Conservation (phyloP, 1,140 invertebrate species). For the Monomorium pharaonis region DNA sequence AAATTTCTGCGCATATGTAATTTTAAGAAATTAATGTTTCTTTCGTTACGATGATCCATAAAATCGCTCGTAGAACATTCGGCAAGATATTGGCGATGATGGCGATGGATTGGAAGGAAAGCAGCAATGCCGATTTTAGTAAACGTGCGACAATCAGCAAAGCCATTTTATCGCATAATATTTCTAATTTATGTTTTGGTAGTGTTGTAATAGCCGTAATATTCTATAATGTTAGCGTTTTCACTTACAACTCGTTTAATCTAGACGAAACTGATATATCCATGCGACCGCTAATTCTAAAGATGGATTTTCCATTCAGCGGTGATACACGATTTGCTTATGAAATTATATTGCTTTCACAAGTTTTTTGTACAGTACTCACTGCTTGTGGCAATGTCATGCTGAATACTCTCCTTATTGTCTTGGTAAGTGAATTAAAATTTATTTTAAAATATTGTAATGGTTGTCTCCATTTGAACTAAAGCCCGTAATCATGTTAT, state of each 20-base stretch:
- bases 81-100: neutral
- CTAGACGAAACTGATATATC: neutral
- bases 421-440: constrained; percentile 25
- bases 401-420: constrained; percentile 26
- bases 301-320: constrained; percentile 51
- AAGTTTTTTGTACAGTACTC: too few relatives aligned
- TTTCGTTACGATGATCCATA: neutral
- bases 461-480: neutral
- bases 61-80: constrained; percentile 9
- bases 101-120: neutral
- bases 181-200: neutral
- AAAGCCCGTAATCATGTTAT: neutral
- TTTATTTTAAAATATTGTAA: neutral
- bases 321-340: constrained; percentile 10
- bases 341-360: neutral
- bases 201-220: neutral
- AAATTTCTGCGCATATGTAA: neutral
- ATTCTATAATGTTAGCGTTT: neutral
- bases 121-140: neutral
- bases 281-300: constrained; percentile 5
- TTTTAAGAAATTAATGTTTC: neutral
- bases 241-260: neutral
- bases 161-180: neutral
- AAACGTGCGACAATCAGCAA: neutral
- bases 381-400: neutral